phyloP scores from a whole-genome alignment of 2,797 vertebrate genomes.

The Hydrolagus colliei region DNA sequence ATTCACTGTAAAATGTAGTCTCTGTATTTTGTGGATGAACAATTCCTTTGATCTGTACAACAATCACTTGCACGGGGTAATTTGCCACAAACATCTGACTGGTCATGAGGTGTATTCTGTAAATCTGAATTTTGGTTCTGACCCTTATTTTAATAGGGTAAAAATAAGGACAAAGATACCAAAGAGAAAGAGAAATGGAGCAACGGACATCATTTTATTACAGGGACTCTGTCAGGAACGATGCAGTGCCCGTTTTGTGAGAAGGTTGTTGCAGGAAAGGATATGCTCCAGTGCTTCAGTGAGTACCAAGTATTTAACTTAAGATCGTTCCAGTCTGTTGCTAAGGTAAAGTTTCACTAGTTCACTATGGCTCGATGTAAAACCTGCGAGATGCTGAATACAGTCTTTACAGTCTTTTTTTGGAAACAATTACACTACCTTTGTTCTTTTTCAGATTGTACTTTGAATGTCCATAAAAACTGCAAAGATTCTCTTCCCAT shows the following conservation, averaged over 20 bases:
- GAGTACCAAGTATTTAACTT: slow-evolving; percentile 47
- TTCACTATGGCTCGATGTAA: background rate
- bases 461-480: slow-evolving; percentile 68
- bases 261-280: slow-evolving; percentile 74
- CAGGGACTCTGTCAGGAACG: slow-evolving; percentile 68
- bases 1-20: no score
- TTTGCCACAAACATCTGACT: no score
- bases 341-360: background rate
- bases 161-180: slow-evolving; percentile 71
- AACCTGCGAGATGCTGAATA: no score
- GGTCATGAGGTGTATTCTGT: no score
- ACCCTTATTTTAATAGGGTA: slow-evolving; percentile 60
- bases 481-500: slow-evolving; percentile 73
- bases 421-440: no score
- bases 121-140: slow-evolving; percentile 31
- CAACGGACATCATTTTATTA: slow-evolving; percentile 73
- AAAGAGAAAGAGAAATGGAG: slow-evolving; percentile 71
- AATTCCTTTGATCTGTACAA: no score
- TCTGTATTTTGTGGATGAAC: no score
- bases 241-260: slow-evolving; percentile 77
- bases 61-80: no score
- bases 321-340: background rate
- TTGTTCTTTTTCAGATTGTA: slow-evolving; percentile 67
- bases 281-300: slow-evolving; percentile 80
- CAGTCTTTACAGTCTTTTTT: no score